Base-by-base conservation (phyloP, 2,113 vertebrate genomes). In the Trichomycterus rosablanca region DNA sequence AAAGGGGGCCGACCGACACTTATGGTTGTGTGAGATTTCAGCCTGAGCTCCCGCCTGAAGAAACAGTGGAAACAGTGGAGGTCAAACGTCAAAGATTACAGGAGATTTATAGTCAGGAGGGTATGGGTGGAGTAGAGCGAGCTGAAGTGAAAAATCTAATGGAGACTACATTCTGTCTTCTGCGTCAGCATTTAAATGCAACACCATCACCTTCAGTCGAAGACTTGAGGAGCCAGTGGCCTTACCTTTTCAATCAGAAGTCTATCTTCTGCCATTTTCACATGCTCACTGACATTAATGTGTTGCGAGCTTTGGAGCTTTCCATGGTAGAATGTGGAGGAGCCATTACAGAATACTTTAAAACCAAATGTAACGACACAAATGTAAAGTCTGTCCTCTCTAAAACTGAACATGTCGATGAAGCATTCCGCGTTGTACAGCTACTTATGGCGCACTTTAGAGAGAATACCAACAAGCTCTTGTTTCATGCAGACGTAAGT, bases 301-400 rank as follows among this genome's bases (percentile, higher is more conserved):
- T 72, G 24, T 22, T 61, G 39, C 4, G 55, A 43, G 26, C 23
- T 19, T 68, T 70, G 16, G 59, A 74, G 34, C 46, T 65, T 53
- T 48, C 48, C 30, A 59, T 63, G 60, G 55, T 50, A 48, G 63
- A 70, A 55, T 74, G 59, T 67, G 59, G 55, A 32, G 35, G 7
- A 53, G 14, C 23, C 35, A 68, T 57, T 15, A 42, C 18, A 50
- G 20, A 68, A 14, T 58, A 61, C 28, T 63, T 72, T 19, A 59
- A 30, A 20, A 39, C 30, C 12, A 72, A 63, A 63, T 43, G 55
- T 14, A 66, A 32, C 3, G 42, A 72, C 20, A 14, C 15, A 63
- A 40, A 56, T 52, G 40, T 63, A 2, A 57, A 69, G 40, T 15
- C 39, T 46, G 22, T 66, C 37, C 34, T 75, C 42, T 39, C 55